Evolutionary conservation across 2,797 vertebrate species (phyloP), one percentile per base, ranked within the genome.

Genomic region (Poliocrania exsul): DNA sequence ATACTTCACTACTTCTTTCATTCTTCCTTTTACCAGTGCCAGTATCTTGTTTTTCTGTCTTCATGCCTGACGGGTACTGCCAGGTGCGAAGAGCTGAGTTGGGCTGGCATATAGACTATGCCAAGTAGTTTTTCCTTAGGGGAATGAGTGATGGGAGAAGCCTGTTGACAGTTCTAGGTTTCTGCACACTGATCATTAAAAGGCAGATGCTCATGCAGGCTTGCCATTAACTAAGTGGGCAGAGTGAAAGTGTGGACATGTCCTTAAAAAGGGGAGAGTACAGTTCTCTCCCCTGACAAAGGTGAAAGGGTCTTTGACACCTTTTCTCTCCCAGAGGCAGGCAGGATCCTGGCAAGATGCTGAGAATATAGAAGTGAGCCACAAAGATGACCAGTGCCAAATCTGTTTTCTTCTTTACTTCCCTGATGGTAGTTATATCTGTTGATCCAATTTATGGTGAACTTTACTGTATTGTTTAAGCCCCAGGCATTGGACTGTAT

Each of bases 141-240:
- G 11, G 10, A 71, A 13, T 28, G 62, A 37, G 10, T 64, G 35
- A 47, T 9, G 44, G 42, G 37, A 53, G n/a, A 82, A 57, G 20
- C 20, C 6, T 40, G 15, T 42, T 62, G 24, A 29, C 29, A 44
- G 31, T 66, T 91, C 21, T 44, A 66, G 16, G 6, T 11, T 61
- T 35, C 16, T 12, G 0, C 1, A 1, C 33, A 16, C 16, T 23
- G 31, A 37, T 24, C 0, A 5, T 23, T 26, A 50, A 49, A 81
- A 72, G 44, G 50, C 31, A 54, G 53, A 11, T 57, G 14, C 33
- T 66, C 67, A n/a, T 44, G 20, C 20, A 70, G 26, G 10, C 14
- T 7, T 60, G 26, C 46, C 23, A 8, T 69, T 77, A 69, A 33
- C 19, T 31, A 47, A 42, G 26, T 31, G 54, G n/a, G 23, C 37